A percentile compares a stretch with the other conserved stretches of the same genome.
Conservation (phyloP, 2,888 invertebrate species). For the Chymomyza amoena region DNA sequence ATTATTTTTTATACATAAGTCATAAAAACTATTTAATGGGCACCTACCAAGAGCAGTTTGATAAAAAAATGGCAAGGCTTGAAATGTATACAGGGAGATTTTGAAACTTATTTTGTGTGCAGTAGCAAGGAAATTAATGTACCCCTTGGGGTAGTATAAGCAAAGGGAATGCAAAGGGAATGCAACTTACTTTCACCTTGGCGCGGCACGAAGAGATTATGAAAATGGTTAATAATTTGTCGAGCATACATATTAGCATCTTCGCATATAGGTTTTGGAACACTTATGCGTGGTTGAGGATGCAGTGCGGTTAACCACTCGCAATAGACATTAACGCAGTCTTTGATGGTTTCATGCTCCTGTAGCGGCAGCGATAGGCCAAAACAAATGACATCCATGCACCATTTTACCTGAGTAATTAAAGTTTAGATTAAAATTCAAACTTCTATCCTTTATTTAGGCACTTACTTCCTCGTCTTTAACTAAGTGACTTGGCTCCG, state of each 20-base stretch:
- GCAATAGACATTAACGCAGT: constrained; percentile 97
- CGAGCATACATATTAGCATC: constrained; percentile 94
- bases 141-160: background rate
- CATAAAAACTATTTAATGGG: background rate
- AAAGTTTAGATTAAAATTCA: background rate
- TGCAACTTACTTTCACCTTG: constrained; percentile 90
- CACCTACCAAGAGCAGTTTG: constrained; percentile 88
- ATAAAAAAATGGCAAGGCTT: constrained; percentile 95
- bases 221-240: constrained; percentile 94
- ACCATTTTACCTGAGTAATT: constrained; percentile 87
- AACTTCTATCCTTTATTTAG: background rate
- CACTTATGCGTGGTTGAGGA: constrained; percentile 89
- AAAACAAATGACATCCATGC: constrained; percentile 92
- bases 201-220: constrained; percentile 95
- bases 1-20: background rate
- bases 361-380: constrained; percentile 93
- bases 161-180: background rate
- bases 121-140: constrained; percentile 4
- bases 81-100: constrained; percentile 79
- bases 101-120: constrained; percentile 25
- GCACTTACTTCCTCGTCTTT: constrained; percentile 89
- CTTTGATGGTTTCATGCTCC: constrained; percentile 96
- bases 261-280: constrained; percentile 92
- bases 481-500: constrained; percentile 89
- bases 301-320: constrained; percentile 96